Evolutionary conservation across 2,113 vertebrate genomes (phyloP).

Genomic region (Trinectes maculatus): DNA sequence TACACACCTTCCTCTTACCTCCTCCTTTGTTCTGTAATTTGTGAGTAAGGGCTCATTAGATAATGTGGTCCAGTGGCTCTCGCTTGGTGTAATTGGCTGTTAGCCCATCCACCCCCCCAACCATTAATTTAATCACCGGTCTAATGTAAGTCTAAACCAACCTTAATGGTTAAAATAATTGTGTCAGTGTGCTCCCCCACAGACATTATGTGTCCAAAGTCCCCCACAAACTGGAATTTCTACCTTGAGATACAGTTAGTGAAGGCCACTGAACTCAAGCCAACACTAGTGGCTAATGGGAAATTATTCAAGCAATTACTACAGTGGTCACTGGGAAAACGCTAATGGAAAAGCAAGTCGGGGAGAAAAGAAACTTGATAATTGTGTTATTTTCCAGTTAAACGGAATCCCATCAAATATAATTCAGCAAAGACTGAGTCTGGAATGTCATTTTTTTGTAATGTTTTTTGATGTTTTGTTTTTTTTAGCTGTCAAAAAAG

Average conservation of each 20-base stretch:
- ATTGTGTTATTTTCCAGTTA: slow-evolving; percentile 30
- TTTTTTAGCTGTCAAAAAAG: no score
- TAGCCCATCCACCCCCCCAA: slow-evolving; percentile 51
- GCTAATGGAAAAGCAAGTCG: slow-evolving; percentile 22
- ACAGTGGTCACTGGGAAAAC: slow-evolving; percentile 56
- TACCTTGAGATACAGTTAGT: slow-evolving; percentile 66
- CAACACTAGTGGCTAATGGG: slow-evolving; percentile 72
- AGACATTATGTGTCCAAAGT: slow-evolving; percentile 57
- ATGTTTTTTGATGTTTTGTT: no score
- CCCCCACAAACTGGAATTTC: slow-evolving; percentile 62
- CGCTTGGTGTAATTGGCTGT: slow-evolving; percentile 71
- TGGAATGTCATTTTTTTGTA: no score
- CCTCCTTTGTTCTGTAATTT: slow-evolving; percentile 66
- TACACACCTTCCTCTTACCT: slow-evolving; percentile 28
- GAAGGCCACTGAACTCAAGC: slow-evolving; percentile 58
- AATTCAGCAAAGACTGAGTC: slow-evolving; percentile 23
- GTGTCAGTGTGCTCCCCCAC: slow-evolving; percentile 55
- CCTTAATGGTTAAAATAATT: slow-evolving; percentile 73
- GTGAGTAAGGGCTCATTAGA: slow-evolving; percentile 72
- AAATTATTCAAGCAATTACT: slow-evolving; percentile 64
- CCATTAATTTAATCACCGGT: slow-evolving; percentile 74
- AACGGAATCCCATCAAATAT: slow-evolving; percentile 17
- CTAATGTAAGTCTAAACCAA: slow-evolving; percentile 64
- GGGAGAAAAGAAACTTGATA: slow-evolving; percentile 31
- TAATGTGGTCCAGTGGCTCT: slow-evolving; percentile 61